A percentile compares a stretch with the other conserved stretches of the same genome.
Conservation (phyloP, 2,113 vertebrate species). For the rat (Rattus norvegicus) region GRCr8 NC_086023.1:72143501-72144000, state of each 20-base stretch:
- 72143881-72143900: neutral
- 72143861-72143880: neutral
- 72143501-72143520: too few relatives aligned
- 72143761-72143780: neutral
- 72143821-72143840: neutral
- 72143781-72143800: neutral
- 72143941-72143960: neutral
- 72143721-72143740: neutral
- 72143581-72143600: too few relatives aligned
- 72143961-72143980: neutral
- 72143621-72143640: too few relatives aligned
- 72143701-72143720: neutral
- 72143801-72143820: neutral
- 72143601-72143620: neutral
- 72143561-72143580: too few relatives aligned
- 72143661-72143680: neutral
- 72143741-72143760: neutral
- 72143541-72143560: too few relatives aligned
- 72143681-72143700: neutral
- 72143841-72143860: neutral
- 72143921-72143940: neutral
- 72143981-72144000: neutral
- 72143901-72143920: neutral
- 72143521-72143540: too few relatives aligned
- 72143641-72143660: neutral